Base-by-base conservation (phyloP, 2,888 invertebrate genomes). In the Drosophila meridionalis region DNA sequence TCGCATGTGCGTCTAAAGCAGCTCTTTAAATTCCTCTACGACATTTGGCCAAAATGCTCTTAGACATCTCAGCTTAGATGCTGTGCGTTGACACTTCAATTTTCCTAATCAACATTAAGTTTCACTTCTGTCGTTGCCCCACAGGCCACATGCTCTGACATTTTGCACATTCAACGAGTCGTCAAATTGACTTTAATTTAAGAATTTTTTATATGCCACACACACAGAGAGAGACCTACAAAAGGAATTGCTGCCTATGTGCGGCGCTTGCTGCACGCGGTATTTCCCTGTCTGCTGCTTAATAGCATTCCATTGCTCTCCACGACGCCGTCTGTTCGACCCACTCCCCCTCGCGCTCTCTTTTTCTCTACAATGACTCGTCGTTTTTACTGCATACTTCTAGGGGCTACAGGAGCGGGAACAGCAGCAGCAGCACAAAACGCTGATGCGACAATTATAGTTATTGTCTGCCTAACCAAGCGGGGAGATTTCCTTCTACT, bases 361-460 rank as follows among this genome's bases (percentile, higher is more conserved):
- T 7, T n/a, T 7, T 38, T 36, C 5, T 47, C 36, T 26, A 12
- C 58, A 71, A 74, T 79, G 85, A 84, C 59, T 83, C 68, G 74
- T 57, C 78, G 52, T 81, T 83, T 83, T 83, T 83, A 83, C 81
- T 81, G 80, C 76, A 71, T 76, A 80, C 82, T 80, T 70, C 79
- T 75, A 48, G 80, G 77, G 50, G 45, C 48, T 45, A 43, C 57
- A 45, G 32, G n/a, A 32, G 43, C 40, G 9, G 45, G 8, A 38
- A 28, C 40, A 56, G 32, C 30, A 63, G 63, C 57, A 68, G 67
- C 75, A 87, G 53, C 28, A 28, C 5, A 83, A 83, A 87, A 87
- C 75, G 86, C 87, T 86, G 86, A 87, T 86, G 86, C 87, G 86
- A 85, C 86, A 86, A 87, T 86, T 87, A 87, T 86, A 87, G 87